Conservation (phyloP, 2,113 vertebrate genomes). For the Hydrolagus affinis region DNA sequence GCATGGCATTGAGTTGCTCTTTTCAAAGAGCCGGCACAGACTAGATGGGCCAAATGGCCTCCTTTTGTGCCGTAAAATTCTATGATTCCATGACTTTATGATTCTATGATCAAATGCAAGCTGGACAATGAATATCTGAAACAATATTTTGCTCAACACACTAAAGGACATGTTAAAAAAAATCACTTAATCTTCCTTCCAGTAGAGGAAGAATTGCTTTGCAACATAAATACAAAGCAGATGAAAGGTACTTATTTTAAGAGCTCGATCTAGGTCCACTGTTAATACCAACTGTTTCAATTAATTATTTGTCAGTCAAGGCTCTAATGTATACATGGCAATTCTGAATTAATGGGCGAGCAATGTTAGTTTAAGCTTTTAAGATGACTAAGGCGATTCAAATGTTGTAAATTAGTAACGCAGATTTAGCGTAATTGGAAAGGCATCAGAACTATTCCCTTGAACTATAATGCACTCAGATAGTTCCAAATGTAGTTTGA, state of each 20-base stretch:
- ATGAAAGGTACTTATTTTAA: neutral
- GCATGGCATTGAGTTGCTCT: too few relatives aligned
- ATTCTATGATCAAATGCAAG: neutral
- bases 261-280: neutral
- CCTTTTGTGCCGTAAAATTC: too few relatives aligned
- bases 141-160: neutral
- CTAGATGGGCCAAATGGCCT: too few relatives aligned
- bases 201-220: neutral
- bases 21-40: too few relatives aligned
- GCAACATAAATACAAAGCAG: neutral
- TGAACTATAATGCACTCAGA: neutral
- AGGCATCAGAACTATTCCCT: neutral
- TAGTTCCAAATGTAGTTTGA: neutral
- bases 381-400: neutral
- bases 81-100: too few relatives aligned
- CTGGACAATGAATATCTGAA: neutral
- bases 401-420: neutral
- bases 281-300: neutral
- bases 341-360: too few relatives aligned
- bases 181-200: neutral
- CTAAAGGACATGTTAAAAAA: neutral
- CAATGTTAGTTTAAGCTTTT: too few relatives aligned
- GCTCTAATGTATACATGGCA: too few relatives aligned
- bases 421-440: neutral
- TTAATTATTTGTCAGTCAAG: neutral